Percentiles rank a stretch among this genome's conserved stretches.
phyloP scores from a whole-genome alignment of 2,113 vertebrate genomes.

The Archocentrus centrarchus region DNA sequence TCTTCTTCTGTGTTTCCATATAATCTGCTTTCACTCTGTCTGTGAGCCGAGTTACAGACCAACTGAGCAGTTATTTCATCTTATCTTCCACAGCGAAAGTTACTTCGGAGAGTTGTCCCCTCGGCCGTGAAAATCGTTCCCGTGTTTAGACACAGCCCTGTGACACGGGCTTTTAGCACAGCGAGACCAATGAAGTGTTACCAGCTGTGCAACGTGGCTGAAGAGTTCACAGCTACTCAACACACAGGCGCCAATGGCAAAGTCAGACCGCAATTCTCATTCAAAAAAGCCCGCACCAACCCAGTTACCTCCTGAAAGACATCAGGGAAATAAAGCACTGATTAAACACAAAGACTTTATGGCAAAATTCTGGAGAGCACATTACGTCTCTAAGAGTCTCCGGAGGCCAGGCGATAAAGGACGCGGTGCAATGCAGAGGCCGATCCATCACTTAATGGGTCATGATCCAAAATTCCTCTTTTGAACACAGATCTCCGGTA shows the following conservation, averaged over 20 bases:
- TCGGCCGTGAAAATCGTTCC: constrained; percentile 68
- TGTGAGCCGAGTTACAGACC: neutral
- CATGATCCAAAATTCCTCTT: constrained; percentile 57
- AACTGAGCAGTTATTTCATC: neutral
- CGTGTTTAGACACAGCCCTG: constrained; percentile 58
- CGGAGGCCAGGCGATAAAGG: constrained; percentile 38
- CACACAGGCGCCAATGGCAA: constrained; percentile 6
- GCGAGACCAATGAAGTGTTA: constrained; percentile 47
- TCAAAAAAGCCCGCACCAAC: neutral
- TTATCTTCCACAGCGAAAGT: neutral
- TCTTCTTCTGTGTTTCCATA: neutral
- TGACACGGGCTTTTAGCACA: constrained; percentile 72
- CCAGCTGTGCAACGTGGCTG: neutral
- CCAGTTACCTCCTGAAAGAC: neutral
- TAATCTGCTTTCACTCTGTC: constrained; percentile 21
- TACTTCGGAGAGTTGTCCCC: constrained; percentile 34
- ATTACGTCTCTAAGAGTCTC: constrained; percentile 32
- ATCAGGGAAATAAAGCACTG: constrained; percentile 25
- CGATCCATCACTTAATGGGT: constrained; percentile 50
- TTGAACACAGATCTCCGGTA: constrained; percentile 39
- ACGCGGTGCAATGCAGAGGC: constrained; percentile 35
- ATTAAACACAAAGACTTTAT: constrained; percentile 32
- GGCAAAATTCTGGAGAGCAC: constrained; percentile 37
- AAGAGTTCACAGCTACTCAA: constrained; percentile 46
- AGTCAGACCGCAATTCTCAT: neutral